Percentiles rank a stretch among this genome's conserved stretches.
Evolutionary conservation across 1,140 invertebrate genomes (phyloP).

Genomic region (Brachystomella parvula): DNA sequence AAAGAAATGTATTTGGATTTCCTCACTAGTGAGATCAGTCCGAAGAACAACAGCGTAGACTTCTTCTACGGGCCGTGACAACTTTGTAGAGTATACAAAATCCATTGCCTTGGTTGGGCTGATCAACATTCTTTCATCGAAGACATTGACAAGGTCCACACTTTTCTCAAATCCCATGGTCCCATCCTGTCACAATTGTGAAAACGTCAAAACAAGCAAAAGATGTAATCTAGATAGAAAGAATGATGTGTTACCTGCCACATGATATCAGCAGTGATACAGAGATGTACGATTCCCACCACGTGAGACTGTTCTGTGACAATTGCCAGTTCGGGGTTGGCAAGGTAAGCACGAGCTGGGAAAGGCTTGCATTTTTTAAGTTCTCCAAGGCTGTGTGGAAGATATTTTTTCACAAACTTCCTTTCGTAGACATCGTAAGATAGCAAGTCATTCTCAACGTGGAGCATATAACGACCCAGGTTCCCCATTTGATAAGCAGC

Average conservation of each 20-base stretch:
- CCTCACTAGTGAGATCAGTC: background rate
- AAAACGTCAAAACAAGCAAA: background rate
- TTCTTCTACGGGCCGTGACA: background rate
- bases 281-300: background rate
- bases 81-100: background rate
- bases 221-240: background rate
- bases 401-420: background rate
- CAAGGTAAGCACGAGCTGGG: background rate
- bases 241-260: constrained; percentile 6
- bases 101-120: background rate
- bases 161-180: background rate
- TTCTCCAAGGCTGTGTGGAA: background rate
- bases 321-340: background rate
- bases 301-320: background rate
- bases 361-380: background rate
- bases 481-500: constrained; percentile 3
- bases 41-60: background rate
- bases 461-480: background rate
- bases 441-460: background rate
- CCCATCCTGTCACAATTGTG: background rate
- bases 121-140: background rate
- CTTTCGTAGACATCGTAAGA: background rate
- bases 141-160: background rate
- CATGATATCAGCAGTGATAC: background rate
- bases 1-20: background rate